A percentile compares a stretch with the other conserved stretches of the same genome.
phyloP scores from a whole-genome alignment of 2,797 vertebrate species.

The Sparus aurata region DNA sequence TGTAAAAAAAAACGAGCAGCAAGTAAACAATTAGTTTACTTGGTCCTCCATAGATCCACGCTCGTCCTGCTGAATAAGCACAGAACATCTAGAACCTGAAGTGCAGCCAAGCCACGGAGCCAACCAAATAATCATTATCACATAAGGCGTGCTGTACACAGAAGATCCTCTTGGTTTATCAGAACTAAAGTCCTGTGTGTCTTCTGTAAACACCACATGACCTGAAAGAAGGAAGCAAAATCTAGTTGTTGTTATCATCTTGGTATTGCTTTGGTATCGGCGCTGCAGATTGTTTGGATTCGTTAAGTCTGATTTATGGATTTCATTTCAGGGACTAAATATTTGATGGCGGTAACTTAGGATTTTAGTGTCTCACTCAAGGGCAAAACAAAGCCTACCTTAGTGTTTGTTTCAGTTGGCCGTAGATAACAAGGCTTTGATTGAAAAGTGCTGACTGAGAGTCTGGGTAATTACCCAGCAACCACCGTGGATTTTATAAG shows the following conservation, averaged over 20 bases:
- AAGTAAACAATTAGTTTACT: slow-evolving; percentile 64
- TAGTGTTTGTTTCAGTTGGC: slow-evolving; percentile 71
- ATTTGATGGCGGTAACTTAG: slow-evolving; percentile 55
- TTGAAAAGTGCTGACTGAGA: slow-evolving; percentile 86
- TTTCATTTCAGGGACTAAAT: slow-evolving; percentile 60
- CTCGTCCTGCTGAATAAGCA: slow-evolving; percentile 51
- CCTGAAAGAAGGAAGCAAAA: slow-evolving; percentile 15
- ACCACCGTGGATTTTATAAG: slow-evolving; percentile 79
- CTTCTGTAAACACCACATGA: slow-evolving; percentile 16
- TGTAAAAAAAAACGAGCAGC: too few species aligned
- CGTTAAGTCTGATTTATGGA: slow-evolving; percentile 56
- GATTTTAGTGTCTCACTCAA: slow-evolving; percentile 58
- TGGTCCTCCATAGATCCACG: slow-evolving; percentile 34
- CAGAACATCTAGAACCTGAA: slow-evolving; percentile 26
- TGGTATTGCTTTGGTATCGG: slow-evolving; percentile 2
- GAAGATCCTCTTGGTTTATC: slow-evolving; percentile 8
- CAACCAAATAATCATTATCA: slow-evolving; percentile 37
- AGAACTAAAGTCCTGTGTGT: slow-evolving; percentile 9
- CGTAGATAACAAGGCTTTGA: slow-evolving; percentile 80
- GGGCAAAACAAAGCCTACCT: slow-evolving; percentile 68
- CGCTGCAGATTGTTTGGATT: slow-evolving; percentile 31
- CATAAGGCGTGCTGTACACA: not conserved
- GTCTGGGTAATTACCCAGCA: slow-evolving; percentile 80
- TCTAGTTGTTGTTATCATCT: slow-evolving; percentile 21
- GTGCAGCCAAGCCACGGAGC: slow-evolving; percentile 23